Conservation (phyloP, 2,888 invertebrate species). For the Malthinus seriepunctatus region DNA sequence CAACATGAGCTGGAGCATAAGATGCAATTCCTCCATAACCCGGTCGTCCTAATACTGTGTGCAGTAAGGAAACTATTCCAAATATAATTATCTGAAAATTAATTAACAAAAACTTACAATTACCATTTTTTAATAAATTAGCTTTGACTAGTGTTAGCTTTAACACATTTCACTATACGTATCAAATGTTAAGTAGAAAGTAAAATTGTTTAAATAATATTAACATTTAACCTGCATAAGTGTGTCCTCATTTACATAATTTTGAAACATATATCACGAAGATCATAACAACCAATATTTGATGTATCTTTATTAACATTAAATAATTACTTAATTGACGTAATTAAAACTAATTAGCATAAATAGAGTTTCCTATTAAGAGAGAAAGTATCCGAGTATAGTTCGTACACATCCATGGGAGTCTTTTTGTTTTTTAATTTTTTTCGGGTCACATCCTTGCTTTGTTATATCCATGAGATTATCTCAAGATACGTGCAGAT, state of each 20-base stretch:
- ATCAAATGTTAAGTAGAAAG: slow-evolving; percentile 9
- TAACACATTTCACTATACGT: slow-evolving; percentile 20
- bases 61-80: slow-evolving; percentile 33
- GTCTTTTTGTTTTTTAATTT: too few species aligned
- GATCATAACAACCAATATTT: too few species aligned
- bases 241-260: background rate
- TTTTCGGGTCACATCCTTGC: slow-evolving; percentile 3
- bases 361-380: too few species aligned
- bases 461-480: background rate
- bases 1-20: slow-evolving; percentile 55
- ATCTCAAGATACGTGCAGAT: too few species aligned
- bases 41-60: slow-evolving; percentile 37
- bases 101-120: background rate
- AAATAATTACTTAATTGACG: too few species aligned
- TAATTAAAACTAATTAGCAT: too few species aligned
- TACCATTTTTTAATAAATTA: background rate
- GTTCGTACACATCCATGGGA: too few species aligned
- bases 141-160: slow-evolving; percentile 1
- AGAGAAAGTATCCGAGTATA: background rate
- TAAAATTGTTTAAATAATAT: slow-evolving; percentile 5
- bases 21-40: slow-evolving; percentile 38
- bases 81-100: slow-evolving; percentile 34
- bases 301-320: too few species aligned
- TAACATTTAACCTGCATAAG: background rate
- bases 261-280: background rate